Percentiles rank a stretch among this genome's conserved stretches.
phyloP scores from a whole-genome alignment of 2,888 invertebrate genomes.

The Chymomyza fuscimana region DNA sequence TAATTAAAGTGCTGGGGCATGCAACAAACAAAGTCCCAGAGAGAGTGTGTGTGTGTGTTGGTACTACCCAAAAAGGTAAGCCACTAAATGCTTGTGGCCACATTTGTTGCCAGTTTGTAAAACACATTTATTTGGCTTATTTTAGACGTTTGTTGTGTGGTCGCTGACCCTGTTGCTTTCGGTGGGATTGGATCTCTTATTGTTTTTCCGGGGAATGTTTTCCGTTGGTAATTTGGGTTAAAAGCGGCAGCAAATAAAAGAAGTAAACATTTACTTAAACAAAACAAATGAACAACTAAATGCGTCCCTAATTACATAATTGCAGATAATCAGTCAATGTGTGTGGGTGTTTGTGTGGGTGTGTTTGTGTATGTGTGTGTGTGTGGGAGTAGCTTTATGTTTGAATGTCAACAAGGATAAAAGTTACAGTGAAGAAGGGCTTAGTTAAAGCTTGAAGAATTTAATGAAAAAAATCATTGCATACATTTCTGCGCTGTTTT shows the following conservation, averaged over 20 bases:
- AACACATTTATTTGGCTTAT: slow-evolving; percentile 16
- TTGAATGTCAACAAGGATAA: too few species aligned
- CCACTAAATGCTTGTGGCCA: slow-evolving; percentile 15
- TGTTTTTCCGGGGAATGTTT: slow-evolving; percentile 1
- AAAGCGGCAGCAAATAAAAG: slow-evolving; percentile 22
- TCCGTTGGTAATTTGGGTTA: neutral
- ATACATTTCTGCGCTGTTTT: too few species aligned
- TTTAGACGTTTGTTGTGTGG: slow-evolving; percentile 5
- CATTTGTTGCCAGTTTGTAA: slow-evolving; percentile 13
- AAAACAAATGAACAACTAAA: slow-evolving; percentile 28
- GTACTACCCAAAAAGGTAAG: neutral
- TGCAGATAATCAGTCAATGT: slow-evolving; percentile 32
- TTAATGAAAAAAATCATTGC: neutral
- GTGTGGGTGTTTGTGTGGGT: neutral
- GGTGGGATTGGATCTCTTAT: neutral
- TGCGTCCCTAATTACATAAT: slow-evolving; percentile 44
- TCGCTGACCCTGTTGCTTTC: slow-evolving; percentile 2
- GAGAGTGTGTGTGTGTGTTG: neutral
- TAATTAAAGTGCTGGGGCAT: slow-evolving; percentile 5
- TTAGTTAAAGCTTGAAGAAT: too few species aligned
- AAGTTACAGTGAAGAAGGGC: too few species aligned
- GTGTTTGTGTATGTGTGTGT: neutral
- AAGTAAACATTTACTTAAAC: slow-evolving; percentile 14
- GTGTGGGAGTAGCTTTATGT: neutral
- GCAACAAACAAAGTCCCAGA: neutral